Evolutionary conservation across 1,140 invertebrate species (phyloP), one percentile per base, ranked within the genome.

Genomic region (Protaetia brevitarsis): DNA sequence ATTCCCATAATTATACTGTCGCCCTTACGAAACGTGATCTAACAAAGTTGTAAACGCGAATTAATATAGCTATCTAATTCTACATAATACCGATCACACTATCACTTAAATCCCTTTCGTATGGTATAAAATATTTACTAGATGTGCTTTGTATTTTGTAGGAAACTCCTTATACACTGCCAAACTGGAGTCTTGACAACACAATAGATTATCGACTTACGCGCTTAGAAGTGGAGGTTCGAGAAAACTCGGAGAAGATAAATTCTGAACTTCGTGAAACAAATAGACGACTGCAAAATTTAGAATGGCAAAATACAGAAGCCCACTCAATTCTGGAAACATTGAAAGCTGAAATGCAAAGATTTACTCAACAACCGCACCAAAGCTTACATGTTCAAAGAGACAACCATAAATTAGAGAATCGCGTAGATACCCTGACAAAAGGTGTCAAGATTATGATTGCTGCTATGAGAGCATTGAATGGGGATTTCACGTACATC

Each of bases 391-490:
- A n/a, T n/a, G 4, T 34, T 34, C 31, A 1, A 6, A 8, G 8
- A 8, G 13, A 34, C 13, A 5, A 1, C 31, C 7, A 63, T n/a
- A 36, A 13, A 13, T 27, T 67, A 11, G 41, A 63, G 11, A 30
- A 27, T n/a, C 30, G 28, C 21, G 31, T 66, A 6, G 65, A 67
- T 5, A 60, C 66, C 23, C 36, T 69, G 11, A n/a, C 26, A 0
- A 70, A 66, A 28, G 66, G 66, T n/a, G 57, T 70, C 6, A 64
- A 70, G 37, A 31, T 70, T 10, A 37, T 64, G 16, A 37, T 70
- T 27, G 60, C 60, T 6, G 37, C 59, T 10, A 66, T 67, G n/a
- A 68, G 62, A 51, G 27, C 10, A 4, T n/a, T 70, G 21, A 68
- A 31, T 65, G 57, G 45, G 2, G 69, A 70, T 34, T 30, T 70